Evolutionary conservation across 2,797 vertebrate species (phyloP).

Genomic region (Pelochelys cantorii): DNA sequence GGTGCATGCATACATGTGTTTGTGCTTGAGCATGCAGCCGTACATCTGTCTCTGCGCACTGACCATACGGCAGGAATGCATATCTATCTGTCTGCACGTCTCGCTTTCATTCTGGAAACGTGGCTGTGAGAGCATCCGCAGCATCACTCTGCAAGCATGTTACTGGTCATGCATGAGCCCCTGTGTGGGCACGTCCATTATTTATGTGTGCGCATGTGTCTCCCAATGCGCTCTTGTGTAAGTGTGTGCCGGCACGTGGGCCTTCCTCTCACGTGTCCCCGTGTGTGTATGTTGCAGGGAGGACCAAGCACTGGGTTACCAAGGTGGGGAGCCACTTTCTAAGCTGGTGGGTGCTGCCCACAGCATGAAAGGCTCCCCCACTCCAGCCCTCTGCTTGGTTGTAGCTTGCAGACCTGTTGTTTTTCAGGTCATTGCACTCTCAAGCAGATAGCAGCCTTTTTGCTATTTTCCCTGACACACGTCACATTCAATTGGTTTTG

Average conservation of each 20-base stretch:
- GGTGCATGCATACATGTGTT: not conserved
- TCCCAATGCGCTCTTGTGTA: not conserved
- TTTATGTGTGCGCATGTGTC: not conserved
- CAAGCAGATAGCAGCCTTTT: constrained; percentile 84
- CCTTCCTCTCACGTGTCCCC: not conserved
- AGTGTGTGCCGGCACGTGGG: accelerated
- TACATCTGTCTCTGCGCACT: accelerated
- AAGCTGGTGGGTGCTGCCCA: not conserved
- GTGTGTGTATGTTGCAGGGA: accelerated
- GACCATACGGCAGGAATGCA: not conserved
- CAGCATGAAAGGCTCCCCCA: not conserved
- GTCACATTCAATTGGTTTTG: constrained; percentile 85
- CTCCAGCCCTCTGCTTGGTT: constrained; percentile 67
- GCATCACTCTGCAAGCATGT: not conserved
- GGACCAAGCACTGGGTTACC: not conserved
- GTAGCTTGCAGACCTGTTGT: constrained; percentile 79
- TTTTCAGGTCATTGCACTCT: constrained; percentile 88
- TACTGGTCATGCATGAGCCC: not conserved
- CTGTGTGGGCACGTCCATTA: accelerated
- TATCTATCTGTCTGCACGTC: not conserved
- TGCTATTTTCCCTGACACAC: constrained; percentile 84
- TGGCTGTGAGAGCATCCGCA: not conserved
- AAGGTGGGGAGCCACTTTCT: not conserved
- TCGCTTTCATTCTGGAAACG: not conserved
- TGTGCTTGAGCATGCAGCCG: not conserved